Evolutionary conservation across 2,888 invertebrate species (phyloP), one percentile per base, ranked within the genome.

Genomic region (Agrochola circellaris): DNA sequence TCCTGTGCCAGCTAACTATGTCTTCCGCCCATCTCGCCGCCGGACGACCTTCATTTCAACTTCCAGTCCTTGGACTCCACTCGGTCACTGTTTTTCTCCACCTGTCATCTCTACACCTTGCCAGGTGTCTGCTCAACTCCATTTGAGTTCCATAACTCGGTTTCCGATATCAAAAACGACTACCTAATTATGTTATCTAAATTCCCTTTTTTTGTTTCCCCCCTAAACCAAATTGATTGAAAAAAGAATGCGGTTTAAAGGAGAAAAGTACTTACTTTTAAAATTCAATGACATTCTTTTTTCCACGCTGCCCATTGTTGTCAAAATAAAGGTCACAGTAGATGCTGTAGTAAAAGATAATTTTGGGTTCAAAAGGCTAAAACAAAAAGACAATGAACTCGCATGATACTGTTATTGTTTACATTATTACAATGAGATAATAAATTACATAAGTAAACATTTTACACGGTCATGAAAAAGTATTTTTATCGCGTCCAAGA

Each of bases 401-500:
- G 38, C 30, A 61, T 7, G 17, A 58, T n/a, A n/a, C 30, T 51
- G 51, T 65, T 75, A 58, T 64, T 64, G 75, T 69, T 26, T n/a
- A 30, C 51, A 65, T 62, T 51, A 42, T 42, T 42, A 64, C 17
- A 78, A 64, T 64, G 23, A 78, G 42, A 78, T 64, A 68, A 70
- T 15, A 34, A 61, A 65, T 80, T 45, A 66, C 45, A 38, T 66
- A 80, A 56, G n/a, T 23, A 58, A 54, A 38, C 15, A 58, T 62
- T 30, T 34, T 17, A 56, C 17, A 23, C 9, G 30, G 17, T 23
- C 17, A 15, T 42, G 1, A 26, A 61, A 78, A 56, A 62, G 20
- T 64, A 34, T 62, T 66, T 65, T 75, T 67, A 82, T 75, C 30
- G 15, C 30, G 23, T 62, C 42, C 17, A 51, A 68, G 48, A 77